Base-by-base conservation (phyloP, 2,797 vertebrate genomes). In the Cossypha dichroa region DNA sequence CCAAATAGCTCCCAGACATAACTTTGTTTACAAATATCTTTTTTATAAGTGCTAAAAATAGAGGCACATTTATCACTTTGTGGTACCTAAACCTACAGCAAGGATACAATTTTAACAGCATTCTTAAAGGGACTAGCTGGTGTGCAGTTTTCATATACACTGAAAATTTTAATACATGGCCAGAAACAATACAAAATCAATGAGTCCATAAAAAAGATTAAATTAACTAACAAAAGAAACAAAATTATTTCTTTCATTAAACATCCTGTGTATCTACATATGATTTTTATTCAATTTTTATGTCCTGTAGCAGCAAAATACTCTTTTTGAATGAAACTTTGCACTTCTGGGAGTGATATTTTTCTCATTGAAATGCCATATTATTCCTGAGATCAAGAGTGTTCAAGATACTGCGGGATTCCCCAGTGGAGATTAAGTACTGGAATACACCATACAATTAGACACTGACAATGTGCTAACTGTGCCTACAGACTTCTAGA, bases 361-460 rank as follows among this genome's bases (percentile, higher is more conserved):
- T 62, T 63, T 13, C 26, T 68, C 4, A 48, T 58, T 63, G 41
- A 43, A 26, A 62, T 77, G 8, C 11, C 11, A 23, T 10, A 21
- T 73, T 10, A 18, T 58, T 54, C 6, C 28, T n/a, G 8, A 15
- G 17, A 63, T 73, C 31, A 68, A 48, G 22, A 67, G 6, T 20
- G 2, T 38, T 43, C 70, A 52, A 56, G 20, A 11, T 41, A 41
- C 13, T 1, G 0, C 10, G 19, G 36, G 14, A n/a, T 38, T 18
- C 9, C 4, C 3, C 9, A 43, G 28, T 6, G 13, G 10, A 46
- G 12, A 67, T 17, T 14, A 56, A 34, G 5, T 21, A 29, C 5
- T 6, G 16, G n/a, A 29, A n/a, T 22, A 40, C 4, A 67, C 3
- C 13, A 18, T 33, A 15, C 28, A 41, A 14, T 63, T 23, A 52